Base-by-base conservation (phyloP, 53 echinoderm and acorn worm genomes). In the Holothuria scabra region DNA sequence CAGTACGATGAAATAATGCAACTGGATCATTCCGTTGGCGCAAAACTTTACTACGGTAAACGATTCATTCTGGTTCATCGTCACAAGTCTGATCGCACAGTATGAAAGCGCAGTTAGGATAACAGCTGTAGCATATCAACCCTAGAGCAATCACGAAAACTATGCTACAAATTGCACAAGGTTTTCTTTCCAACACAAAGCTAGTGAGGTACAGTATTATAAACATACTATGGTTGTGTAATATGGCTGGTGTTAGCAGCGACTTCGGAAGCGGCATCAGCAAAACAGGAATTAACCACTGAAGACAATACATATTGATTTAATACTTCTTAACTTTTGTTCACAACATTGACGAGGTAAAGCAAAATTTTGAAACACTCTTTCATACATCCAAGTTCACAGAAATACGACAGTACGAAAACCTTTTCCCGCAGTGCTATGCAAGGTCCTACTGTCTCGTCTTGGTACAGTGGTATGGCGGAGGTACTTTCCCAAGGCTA, bases 151-250 rank as follows among this genome's bases (percentile, higher is more conserved):
- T 92, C n/a, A 92, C 74, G 59, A 99, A 99, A 22, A 99, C 95
- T 33, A 84, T 84, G 44, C 93, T 99, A 82, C 99, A 99, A 69
- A 99, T 99, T 0, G 99, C 95, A 75, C 99, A 99, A 9, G 99
- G 99, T 81, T 95, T 94, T 20, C 99, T 66, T 68, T 99, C 99
- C 28, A 99, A 75, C 37, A 95, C 95, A 84, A 99, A 99, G 56
- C 99, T 91, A 16, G 99, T 88, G 46, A 99, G 84, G 71, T 99
- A 99, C 83, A 99, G 87, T 62, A 92, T 85, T 59, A 99, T 93
- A 81, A 99, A 99, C 99, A 99, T 99, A n/a, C 89, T 94, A 80
- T 99, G 93, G 87, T 95, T 93, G 78, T 99, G 99, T 33, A 99
- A 84, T 25, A 99, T 83, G 33, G 91, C 94, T 23, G 91, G 85